Base-by-base conservation (phyloP, 2,888 invertebrate species). In the Pollenia angustigena region DNA sequence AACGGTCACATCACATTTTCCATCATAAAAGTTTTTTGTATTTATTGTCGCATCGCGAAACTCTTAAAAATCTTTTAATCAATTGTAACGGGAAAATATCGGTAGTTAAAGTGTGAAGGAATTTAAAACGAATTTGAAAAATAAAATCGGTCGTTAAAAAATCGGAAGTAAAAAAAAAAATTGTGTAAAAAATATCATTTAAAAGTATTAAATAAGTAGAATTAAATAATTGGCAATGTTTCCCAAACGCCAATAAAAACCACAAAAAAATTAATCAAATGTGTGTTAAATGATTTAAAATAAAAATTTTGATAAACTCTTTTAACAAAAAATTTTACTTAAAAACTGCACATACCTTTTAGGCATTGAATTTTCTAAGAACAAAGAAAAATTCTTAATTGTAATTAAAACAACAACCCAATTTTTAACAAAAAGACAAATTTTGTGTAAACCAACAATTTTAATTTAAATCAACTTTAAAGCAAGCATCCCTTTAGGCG, bases 381-480 rank as follows among this genome's bases (percentile, higher is more conserved):
- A 18, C 1, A 54, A n/a, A 60, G 18, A 42, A 10, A 44, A 62
- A 44, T n/a, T 9, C 40, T 8, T 7, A 23, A 48, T 2, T 56
- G 18, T 11, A 62, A 44, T 54, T 10, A 69, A 56, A 56, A 56
- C 16, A 44, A 14, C 12, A 58, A 56, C 1, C 6, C 1, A 40
- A 60, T 40, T 18, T 23, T 2, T 23, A 44, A 32, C 4, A 32
- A 4, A 42, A 44, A 72, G 18, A 44, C 6, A 64, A 56, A 54
- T 11, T 69, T 79, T 69, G 18, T 79, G 50, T 7, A 23, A 60
- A 58, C 18, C 50, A 69, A 68, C 14, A 56, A 78, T 76, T 83
- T 64, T 64, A 40, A 76, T 64, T 74, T 52, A 68, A 75, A 64
- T 11, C 18, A 58, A 66, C 14, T 48, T 42, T 64, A 50, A 72